These are phyloP conservation scores for Scomber japonicus DNA, from an alignment of 2,113 vertebrate genomes.

Conservation along the genomic window DNA sequence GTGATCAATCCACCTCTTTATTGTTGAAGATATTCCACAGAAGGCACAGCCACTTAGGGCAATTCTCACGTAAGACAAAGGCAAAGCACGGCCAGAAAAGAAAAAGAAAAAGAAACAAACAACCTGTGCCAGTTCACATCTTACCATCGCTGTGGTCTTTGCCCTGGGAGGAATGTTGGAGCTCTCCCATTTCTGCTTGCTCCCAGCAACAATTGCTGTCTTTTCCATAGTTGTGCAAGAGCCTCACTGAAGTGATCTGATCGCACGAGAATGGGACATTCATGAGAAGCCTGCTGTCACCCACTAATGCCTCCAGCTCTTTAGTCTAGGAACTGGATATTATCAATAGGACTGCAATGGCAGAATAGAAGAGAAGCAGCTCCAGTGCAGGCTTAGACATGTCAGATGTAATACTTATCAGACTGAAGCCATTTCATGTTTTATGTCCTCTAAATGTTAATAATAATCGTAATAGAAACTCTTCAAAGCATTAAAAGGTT, in stretches of 20 bases:
- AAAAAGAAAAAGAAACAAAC: not conserved
- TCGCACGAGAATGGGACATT: conserved; percentile 47
- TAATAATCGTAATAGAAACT: not conserved
- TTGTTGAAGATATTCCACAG: conserved; percentile 51
- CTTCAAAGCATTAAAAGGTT: not conserved
- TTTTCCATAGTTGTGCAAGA: conserved; percentile 69
- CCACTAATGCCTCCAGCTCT: conserved; percentile 52
- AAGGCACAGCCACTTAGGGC: conserved; percentile 35
- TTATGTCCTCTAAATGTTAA: not conserved
- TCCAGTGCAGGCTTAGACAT: conserved; percentile 4
- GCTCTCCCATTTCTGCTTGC: conserved; percentile 49
- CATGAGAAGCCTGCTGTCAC: conserved; percentile 51
- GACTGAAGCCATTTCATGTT: conserved; percentile 1
- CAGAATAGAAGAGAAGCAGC: conserved; percentile 20
- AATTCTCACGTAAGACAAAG: conserved; percentile 48
- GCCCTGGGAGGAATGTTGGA: conserved; percentile 57
- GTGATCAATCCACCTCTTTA: conserved; percentile 53
- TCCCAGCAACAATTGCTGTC: conserved; percentile 61
- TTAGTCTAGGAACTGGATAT: conserved; percentile 38
- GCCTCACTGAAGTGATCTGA: conserved; percentile 56
- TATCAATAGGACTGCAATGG: conserved; percentile 44
- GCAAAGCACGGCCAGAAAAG: conserved; percentile 34
- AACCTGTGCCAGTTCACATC: conserved; percentile 53
- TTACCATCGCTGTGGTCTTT: conserved; percentile 61
- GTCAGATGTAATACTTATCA: not conserved